These are phyloP conservation scores for Echeneis naucrates DNA, from an alignment of 2,797 vertebrate genomes.

Conservation along the genomic window DNA sequence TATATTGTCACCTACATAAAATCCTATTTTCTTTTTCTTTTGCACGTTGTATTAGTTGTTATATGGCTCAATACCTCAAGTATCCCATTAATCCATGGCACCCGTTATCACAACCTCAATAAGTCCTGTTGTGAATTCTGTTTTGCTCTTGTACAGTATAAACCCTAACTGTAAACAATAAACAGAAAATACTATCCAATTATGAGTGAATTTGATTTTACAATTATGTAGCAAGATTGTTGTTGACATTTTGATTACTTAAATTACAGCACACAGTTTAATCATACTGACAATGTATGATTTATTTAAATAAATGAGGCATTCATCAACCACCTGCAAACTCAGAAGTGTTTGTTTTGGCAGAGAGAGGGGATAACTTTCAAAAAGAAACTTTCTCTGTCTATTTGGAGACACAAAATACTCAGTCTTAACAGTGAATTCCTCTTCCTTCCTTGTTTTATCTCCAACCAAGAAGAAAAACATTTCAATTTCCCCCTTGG, in stretches of 20 bases:
- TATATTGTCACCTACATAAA: conserved; percentile 4
- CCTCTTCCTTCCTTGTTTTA: conserved; percentile 10
- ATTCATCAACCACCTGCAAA: conserved; percentile 71
- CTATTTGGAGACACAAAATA: conserved; percentile 20
- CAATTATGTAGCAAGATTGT: conserved; percentile 7
- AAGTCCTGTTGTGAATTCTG: neutral
- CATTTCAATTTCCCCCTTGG: conserved; percentile 28
- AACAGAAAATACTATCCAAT: conserved; percentile 19
- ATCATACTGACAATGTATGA: conserved; percentile 52
- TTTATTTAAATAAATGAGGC: conserved; percentile 61
- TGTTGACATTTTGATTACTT: conserved; percentile 51
- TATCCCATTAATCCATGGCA: conserved; percentile 16
- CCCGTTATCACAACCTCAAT: conserved; percentile 1
- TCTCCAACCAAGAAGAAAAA: conserved; percentile 31
- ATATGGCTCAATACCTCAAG: conserved; percentile 3
- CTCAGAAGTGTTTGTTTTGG: conserved; percentile 53
- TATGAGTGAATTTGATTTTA: conserved; percentile 4
- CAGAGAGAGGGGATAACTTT: conserved; percentile 27
- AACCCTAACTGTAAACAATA: conserved; percentile 23
- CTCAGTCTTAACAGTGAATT: conserved; percentile 9
- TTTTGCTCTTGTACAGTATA: neutral
- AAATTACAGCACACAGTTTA: conserved; percentile 43
- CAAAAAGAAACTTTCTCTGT: conserved; percentile 28
- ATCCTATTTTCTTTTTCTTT: neutral
- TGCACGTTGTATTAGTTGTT: neutral